These are phyloP conservation scores for Phaethon lepturus DNA, from an alignment of 2,113 vertebrate species.

Conservation along the genomic window DNA sequence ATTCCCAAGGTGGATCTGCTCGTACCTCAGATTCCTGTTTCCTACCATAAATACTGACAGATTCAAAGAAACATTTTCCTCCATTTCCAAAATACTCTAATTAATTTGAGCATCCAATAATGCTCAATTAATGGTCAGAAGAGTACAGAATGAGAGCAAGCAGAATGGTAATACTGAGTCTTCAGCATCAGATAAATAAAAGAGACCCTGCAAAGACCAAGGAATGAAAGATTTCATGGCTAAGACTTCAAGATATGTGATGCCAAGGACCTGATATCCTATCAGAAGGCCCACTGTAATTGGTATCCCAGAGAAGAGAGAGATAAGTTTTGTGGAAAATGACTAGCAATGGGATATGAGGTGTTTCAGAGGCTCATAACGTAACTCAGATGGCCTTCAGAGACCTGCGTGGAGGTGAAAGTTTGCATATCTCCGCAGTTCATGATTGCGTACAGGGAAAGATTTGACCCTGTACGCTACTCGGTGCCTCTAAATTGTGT, in stretches of 20 bases:
- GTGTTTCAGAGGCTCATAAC: not conserved
- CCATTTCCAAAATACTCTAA: not conserved
- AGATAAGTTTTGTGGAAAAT: not conserved
- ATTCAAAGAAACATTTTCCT: not conserved
- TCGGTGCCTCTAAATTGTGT: not conserved
- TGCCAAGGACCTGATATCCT: not conserved
- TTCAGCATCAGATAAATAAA: not conserved
- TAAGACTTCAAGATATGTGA: not conserved
- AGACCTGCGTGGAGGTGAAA: not conserved
- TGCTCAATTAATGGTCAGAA: not conserved
- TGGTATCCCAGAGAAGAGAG: not conserved
- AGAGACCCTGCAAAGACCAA: not conserved
- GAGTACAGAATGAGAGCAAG: not conserved
- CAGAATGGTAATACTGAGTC: not conserved
- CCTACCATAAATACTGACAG: not conserved
- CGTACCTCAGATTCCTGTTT: not conserved
- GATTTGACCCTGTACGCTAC: not conserved
- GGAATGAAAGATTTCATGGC: not conserved
- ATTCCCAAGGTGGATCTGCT: not conserved
- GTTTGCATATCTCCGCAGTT: not conserved
- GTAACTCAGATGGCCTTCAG: not conserved
- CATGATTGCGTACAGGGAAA: not conserved
- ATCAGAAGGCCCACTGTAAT: not conserved
- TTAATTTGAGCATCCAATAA: not conserved
- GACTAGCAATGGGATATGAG: not conserved